Evolutionary conservation across 2,113 vertebrate genomes (phyloP), one percentile per base, ranked within the genome.

Genomic region (Anthoscopus minutus): DNA sequence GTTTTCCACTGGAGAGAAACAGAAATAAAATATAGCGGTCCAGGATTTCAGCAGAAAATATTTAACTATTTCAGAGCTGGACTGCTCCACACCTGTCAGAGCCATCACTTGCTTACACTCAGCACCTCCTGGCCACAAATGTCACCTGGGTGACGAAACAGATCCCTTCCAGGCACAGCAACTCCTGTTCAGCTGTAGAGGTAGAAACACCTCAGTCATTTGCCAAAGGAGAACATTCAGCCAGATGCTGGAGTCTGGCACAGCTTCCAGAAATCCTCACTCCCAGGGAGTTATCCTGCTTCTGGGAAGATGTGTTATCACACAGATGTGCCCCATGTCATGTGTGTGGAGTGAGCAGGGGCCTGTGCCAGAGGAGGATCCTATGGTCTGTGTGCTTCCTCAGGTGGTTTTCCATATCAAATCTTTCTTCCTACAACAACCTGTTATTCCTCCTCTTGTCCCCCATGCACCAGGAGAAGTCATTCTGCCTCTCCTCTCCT

Each of bases 231-330:
- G 28, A 51, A 33, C 13, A 23, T 72, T 38, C 62, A 38, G 66
- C 10, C 53, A 13, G 30, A 10, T n/a, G 61, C 56, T 88, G 74
- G 28, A 30, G 21, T 33, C 15, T 62, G 51, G 57, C 53, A 30
- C 9, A 42, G 44, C 31, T 61, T 71, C 8, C 40, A 56, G 74
- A 42, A 69, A 48, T 35, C 53, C 45, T 33, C 5, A 31, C 4
- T 40, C 12, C 0, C 1, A 0, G 3, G 8, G 71, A 15, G 31
- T 47, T 38, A 2, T 1, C 10, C 0, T 50, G 38, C 65, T 65
- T 21, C 40, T 3, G 6, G 64, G 23, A 7, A 53, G 15, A 4
- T 35, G 24, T 61, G 35, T 45, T 31, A 3, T 3, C 13, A 0
- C 7, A 7, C 16, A 42, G 33, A 25, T 6, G 27, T 37, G 73